These are phyloP conservation scores for Lanius collurio DNA, from an alignment of 2,113 vertebrate species.

Conservation along the genomic window DNA sequence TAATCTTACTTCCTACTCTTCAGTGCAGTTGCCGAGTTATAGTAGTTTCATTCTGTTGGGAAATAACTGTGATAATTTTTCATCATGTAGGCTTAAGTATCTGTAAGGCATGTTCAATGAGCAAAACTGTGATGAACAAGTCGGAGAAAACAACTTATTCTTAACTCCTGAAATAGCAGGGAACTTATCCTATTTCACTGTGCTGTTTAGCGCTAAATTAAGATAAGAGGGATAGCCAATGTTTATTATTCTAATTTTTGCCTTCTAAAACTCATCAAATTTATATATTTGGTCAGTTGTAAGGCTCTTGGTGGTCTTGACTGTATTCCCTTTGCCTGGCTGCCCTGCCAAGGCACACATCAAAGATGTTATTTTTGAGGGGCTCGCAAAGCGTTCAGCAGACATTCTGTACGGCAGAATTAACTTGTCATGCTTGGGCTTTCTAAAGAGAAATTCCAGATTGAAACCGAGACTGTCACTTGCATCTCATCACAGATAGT, in stretches of 20 bases:
- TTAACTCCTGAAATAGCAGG: background rate
- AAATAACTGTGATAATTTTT: background rate
- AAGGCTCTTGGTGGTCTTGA: background rate
- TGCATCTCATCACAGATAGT: background rate
- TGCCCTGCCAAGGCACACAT: background rate
- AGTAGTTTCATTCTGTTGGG: background rate
- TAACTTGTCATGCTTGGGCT: background rate
- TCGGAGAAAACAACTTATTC: background rate
- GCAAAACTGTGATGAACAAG: background rate
- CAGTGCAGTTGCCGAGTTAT: background rate
- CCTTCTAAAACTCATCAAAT: background rate
- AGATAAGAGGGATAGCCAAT: background rate
- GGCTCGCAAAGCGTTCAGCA: background rate
- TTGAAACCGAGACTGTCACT: conserved; percentile 22
- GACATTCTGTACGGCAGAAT: background rate
- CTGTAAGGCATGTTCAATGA: background rate
- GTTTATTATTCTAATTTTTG: background rate
- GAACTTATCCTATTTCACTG: background rate
- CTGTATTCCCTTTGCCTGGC: background rate
- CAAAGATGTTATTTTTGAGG: background rate
- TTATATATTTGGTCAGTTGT: background rate
- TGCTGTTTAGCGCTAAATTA: background rate
- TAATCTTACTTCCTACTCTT: background rate
- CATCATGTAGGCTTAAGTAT: background rate
- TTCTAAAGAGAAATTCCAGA: conserved; percentile 41